These are phyloP conservation scores for Cervus canadensis DNA, from an alignment of 2,113 vertebrate species.

Conservation along the genomic window DNA sequence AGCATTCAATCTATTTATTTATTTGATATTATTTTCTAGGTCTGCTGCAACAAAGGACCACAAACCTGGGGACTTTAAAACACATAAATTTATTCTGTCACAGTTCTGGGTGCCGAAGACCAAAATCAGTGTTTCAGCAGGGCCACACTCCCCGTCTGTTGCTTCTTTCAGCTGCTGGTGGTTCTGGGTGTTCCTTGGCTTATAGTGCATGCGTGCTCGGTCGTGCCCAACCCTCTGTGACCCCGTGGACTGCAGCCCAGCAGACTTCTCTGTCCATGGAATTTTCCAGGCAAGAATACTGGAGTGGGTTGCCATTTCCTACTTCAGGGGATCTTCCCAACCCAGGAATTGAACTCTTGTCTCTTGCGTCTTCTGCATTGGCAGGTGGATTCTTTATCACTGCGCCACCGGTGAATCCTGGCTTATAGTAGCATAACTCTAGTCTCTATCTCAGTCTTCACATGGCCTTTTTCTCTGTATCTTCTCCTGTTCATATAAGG, in stretches of 20 bases:
- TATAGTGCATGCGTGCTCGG: background rate
- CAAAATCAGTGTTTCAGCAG: background rate
- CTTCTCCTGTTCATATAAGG: background rate
- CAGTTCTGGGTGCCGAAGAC: background rate
- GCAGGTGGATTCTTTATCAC: background rate
- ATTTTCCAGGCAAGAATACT: background rate
- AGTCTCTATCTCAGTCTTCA: background rate
- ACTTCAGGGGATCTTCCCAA: background rate
- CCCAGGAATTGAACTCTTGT: background rate
- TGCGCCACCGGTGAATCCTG: fast-evolving
- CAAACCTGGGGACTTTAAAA: background rate
- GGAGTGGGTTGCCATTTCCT: background rate
- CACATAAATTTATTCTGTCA: background rate
- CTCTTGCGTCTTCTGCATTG: background rate
- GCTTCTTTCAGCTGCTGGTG: background rate
- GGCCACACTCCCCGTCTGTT: fast-evolving
- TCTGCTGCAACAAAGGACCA: background rate
- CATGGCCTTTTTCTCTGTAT: background rate
- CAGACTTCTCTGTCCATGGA: background rate
- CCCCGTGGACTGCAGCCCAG: background rate
- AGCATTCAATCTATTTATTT: background rate
- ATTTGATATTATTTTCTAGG: background rate
- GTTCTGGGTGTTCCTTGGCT: background rate
- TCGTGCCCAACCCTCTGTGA: background rate
- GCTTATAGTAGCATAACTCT: background rate